These are phyloP conservation scores for Calyptommatus sinebrachiatus DNA, from an alignment of 2,113 vertebrate species.

Conservation along the genomic window DNA sequence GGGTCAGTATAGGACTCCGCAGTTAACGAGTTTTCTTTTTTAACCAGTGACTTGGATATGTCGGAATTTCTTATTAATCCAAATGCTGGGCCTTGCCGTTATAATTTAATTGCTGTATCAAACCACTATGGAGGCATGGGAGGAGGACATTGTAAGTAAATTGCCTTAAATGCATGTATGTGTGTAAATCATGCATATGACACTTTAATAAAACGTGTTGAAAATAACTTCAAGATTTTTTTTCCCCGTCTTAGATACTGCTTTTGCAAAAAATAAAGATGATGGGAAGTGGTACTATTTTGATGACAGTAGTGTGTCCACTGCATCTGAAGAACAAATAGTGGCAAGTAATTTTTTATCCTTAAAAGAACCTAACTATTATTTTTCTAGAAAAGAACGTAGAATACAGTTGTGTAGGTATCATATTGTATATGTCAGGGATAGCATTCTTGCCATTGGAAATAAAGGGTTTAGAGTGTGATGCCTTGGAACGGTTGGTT, in stretches of 20 bases:
- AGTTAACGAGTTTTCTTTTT: constrained; percentile 49
- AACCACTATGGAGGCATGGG: constrained; percentile 99
- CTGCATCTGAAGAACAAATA: constrained; percentile 93
- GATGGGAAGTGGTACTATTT: constrained; percentile 97
- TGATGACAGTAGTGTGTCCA: constrained; percentile 95
- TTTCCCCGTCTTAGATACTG: constrained; percentile 81
- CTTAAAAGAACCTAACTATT: constrained; percentile 18
- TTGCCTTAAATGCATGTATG: not conserved
- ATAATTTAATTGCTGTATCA: constrained; percentile 97
- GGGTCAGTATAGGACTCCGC: not conserved
- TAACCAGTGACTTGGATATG: constrained; percentile 95
- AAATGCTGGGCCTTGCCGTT: constrained; percentile 91
- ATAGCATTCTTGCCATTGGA: too few species aligned
- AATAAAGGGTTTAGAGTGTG: not conserved
- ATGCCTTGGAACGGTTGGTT: too few species aligned
- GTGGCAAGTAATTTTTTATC: constrained; percentile 81
- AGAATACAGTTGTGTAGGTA: not conserved
- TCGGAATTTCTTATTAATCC: constrained; percentile 98
- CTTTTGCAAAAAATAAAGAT: constrained; percentile 95
- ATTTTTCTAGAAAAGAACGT: not conserved
- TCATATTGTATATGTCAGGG: not conserved
- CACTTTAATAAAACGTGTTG: not conserved
- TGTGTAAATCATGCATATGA: not conserved
- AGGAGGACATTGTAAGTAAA: constrained; percentile 94
- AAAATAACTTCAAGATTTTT: constrained; percentile 19